Evolutionary conservation across 2,797 vertebrate species (phyloP).

Genomic region (Vespertilio murinus): DNA sequence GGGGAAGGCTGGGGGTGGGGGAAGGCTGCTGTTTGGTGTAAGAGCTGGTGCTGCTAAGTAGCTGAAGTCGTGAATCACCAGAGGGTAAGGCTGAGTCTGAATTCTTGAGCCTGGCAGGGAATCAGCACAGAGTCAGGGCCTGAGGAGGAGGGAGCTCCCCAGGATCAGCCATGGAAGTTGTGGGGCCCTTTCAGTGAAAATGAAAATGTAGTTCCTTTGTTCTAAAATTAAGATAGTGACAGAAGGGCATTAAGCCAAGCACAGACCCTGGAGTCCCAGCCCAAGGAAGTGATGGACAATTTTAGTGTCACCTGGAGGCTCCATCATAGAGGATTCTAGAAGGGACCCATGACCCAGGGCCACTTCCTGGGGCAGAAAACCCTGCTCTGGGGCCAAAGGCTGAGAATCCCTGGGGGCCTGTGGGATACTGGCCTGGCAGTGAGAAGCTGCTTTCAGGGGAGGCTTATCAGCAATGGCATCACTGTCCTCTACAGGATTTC

Average conservation of each 20-base stretch:
- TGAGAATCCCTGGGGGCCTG: neutral
- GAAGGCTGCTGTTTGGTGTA: neutral
- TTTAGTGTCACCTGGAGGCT: neutral
- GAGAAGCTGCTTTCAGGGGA: neutral
- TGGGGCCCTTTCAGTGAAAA: neutral
- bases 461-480: neutral
- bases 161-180: neutral
- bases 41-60: neutral
- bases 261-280: neutral
- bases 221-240: neutral
- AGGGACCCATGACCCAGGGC: neutral
- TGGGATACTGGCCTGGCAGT: neutral
- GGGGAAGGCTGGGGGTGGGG: neutral
- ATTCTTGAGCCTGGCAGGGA: neutral
- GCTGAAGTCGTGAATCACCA: neutral
- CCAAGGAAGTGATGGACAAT: neutral
- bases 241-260: neutral
- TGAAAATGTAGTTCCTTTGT: neutral
- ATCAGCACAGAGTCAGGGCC: neutral
- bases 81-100: neutral
- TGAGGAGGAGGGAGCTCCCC: neutral
- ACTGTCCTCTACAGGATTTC: neutral
- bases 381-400: neutral
- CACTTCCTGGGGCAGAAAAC: neutral
- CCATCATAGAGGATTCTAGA: too few relatives aligned